These are phyloP conservation scores for Cryptotermes secundus DNA, from an alignment of 1,140 invertebrate species.

Conservation along the genomic window DNA sequence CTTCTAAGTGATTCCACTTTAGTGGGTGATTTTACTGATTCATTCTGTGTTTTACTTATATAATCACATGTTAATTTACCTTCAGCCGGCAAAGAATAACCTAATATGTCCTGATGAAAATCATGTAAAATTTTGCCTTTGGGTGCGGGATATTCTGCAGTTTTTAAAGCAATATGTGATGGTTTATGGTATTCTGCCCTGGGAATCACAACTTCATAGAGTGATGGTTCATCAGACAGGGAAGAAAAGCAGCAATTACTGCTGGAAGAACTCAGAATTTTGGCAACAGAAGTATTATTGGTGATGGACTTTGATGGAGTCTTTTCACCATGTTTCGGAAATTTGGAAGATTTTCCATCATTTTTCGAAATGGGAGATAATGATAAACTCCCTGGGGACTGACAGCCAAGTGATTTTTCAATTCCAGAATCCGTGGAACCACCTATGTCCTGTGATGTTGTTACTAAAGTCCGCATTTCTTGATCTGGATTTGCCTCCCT, in stretches of 20 bases:
- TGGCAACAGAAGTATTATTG: background rate
- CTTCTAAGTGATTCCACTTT: background rate
- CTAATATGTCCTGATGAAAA: background rate
- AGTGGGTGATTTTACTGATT: background rate
- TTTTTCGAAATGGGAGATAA: background rate
- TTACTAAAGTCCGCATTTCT: background rate
- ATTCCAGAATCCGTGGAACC: background rate
- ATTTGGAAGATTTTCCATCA: background rate
- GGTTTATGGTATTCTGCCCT: conserved; percentile 24
- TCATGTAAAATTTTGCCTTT: background rate
- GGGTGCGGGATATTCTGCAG: background rate
- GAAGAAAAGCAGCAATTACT: background rate
- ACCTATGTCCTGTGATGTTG: background rate
- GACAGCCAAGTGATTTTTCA: background rate
- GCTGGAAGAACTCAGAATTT: background rate
- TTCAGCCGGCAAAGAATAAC: background rate
- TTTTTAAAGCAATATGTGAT: background rate
- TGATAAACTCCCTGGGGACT: background rate
- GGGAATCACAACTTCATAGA: conserved; percentile 21
- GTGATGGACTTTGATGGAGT: background rate
- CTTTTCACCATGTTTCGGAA: background rate
- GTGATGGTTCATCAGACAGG: background rate
- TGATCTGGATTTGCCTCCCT: background rate
- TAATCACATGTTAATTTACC: background rate
- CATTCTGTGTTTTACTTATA: background rate